phyloP scores from a whole-genome alignment of 2,888 invertebrate genomes.

The Tinea trinotella region DNA sequence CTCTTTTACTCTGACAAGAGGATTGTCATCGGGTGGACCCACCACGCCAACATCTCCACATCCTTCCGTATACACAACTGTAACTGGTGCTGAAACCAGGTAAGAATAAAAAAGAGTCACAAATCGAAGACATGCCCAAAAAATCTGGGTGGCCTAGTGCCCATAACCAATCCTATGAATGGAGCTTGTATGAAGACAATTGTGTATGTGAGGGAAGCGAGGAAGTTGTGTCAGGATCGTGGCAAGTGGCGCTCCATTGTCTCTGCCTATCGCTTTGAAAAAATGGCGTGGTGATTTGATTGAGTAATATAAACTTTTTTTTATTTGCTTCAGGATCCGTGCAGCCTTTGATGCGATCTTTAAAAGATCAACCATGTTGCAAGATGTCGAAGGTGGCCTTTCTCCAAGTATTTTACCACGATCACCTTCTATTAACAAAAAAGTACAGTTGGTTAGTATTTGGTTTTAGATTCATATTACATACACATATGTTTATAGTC shows the following conservation, averaged over 20 bases:
- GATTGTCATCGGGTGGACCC: conserved; percentile 63
- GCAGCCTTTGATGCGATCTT: conserved; percentile 94
- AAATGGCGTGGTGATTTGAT: no score
- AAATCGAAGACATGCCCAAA: no score
- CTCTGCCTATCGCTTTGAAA: no score
- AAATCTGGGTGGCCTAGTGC: no score
- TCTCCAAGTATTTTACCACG: conserved; percentile 56
- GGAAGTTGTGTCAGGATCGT: no score
- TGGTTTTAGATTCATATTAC: no score
- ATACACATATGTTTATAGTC: background rate
- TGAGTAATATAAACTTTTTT: background rate
- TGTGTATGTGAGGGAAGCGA: no score
- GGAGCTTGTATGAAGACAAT: no score
- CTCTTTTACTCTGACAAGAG: conserved; percentile 80
- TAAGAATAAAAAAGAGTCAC: no score
- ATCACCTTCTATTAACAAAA: conserved; percentile 84
- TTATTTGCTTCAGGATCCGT: conserved; percentile 74
- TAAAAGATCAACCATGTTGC: conserved; percentile 87
- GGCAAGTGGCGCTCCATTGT: no score
- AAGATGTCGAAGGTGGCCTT: conserved; percentile 81
- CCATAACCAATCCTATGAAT: no score
- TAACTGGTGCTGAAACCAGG: conserved; percentile 90
- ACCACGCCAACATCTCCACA: conserved; percentile 66
- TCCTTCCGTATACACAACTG: conserved; percentile 85
- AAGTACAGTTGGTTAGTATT: conserved; percentile 86